Evolutionary conservation across 2,113 vertebrate genomes (phyloP), one percentile per base, ranked within the genome.

Genomic region (Regulus satrapa): DNA sequence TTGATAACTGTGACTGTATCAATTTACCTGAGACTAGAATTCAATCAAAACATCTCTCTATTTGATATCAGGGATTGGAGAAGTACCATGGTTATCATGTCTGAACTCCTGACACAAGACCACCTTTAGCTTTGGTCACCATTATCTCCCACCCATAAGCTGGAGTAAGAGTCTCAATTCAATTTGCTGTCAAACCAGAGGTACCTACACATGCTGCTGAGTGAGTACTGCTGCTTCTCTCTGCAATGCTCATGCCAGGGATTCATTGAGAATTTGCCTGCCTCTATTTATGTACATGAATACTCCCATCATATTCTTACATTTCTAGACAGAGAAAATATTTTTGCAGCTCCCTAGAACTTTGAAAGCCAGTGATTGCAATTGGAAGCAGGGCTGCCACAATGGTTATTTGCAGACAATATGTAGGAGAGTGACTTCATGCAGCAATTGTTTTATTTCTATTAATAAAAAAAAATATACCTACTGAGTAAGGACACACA

Each of bases 291-390:
- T 5, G 32, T 63, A 25, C 1, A 0, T 52, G 29, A 49, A 67
- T 86, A 63, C 40, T 0, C 0, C 0, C 6, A 59, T 5, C 5
- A 9, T 5, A 64, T 64, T 80, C 51, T 48, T 71, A 11, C 6
- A 8, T 49, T 83, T 85, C 32, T 88, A 88, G 73, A 59, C 34
- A 67, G 32, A 54, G 25, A 67, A 87, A 72, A 52, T 83, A 61
- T 28, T 83, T 76, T 78, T 94, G n/a, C 43, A 89, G 18, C 12
- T 78, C 61, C 41, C 17, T 29, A 46, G 38, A 74, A 45, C 41
- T 48, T 55, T 84, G 48, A 43, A 85, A 92, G 12, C 9, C 67
- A 62, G 31, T 7, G 13, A 45, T 66, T 10, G 2, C 20, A 3
- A 9, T 52, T 79, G 29, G 74, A 61, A 78, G 51, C 3, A 3